A percentile compares a stretch with the other conserved stretches of the same genome.
phyloP scores from a whole-genome alignment of 2,113 vertebrate species.

The Pygoscelis antarcticus region DNA sequence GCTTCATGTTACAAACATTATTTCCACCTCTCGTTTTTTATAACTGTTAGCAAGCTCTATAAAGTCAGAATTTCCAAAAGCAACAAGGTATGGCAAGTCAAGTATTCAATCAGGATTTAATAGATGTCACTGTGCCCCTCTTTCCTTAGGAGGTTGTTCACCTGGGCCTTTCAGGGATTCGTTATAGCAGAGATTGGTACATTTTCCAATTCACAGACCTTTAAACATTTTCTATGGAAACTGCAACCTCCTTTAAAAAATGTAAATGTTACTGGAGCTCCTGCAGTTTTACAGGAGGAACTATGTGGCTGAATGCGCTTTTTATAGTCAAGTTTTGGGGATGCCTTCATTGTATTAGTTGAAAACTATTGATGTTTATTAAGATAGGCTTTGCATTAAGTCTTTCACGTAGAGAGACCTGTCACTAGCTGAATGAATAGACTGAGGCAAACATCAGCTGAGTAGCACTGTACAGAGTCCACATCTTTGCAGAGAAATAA shows the following conservation, averaged over 20 bases:
- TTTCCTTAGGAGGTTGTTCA: background rate
- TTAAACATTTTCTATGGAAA: background rate
- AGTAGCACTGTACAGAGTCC: background rate
- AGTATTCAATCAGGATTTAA: background rate
- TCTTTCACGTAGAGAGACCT: background rate
- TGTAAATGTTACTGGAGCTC: background rate
- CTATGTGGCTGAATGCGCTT: background rate
- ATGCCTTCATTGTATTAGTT: background rate
- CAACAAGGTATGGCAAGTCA: background rate
- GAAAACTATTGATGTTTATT: background rate
- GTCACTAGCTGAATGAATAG: background rate
- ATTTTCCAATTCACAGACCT: background rate
- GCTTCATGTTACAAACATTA: background rate
- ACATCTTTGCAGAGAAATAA: background rate
- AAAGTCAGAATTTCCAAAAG: background rate
- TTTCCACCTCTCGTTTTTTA: background rate
- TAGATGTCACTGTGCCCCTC: rapidly evolving
- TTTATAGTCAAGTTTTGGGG: background rate
- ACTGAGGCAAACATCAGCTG: background rate
- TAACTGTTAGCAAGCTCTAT: background rate
- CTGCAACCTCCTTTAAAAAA: background rate
- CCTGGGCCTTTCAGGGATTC: background rate
- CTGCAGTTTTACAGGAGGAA: background rate
- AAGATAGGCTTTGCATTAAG: background rate
- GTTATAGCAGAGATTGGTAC: background rate